Percentiles rank a stretch among this genome's conserved stretches.
These are phyloP conservation scores for Cheumatopsyche charites DNA, from an alignment of 1,140 invertebrate genomes.

Conservation along the genomic window DNA sequence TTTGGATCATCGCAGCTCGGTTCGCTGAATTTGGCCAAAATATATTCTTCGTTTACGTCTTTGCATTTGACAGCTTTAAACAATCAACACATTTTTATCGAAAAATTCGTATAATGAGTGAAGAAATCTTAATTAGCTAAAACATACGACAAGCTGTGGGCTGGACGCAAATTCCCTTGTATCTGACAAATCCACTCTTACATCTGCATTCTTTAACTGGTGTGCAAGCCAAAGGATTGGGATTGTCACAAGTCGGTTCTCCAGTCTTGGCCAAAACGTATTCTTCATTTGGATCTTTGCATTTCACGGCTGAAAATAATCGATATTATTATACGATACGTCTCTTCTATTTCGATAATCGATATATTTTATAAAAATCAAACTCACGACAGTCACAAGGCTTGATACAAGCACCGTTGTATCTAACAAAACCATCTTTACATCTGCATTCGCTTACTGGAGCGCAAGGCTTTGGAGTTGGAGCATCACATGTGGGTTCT, in stretches of 20 bases:
- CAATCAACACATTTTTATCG: not conserved
- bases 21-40: conserved; percentile 24
- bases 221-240: not conserved
- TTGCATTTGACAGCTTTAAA: conserved; percentile 26
- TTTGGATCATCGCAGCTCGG: conserved; percentile 25
- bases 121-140: not conserved
- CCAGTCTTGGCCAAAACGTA: conserved; percentile 6
- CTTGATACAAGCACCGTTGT: conserved; percentile 13
- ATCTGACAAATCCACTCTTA: conserved; percentile 8
- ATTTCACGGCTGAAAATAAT: conserved; percentile 7
- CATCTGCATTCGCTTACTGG: conserved; percentile 25
- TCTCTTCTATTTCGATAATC: not conserved
- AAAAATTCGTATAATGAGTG: not conserved
- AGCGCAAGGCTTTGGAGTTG: not conserved
- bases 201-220: conserved; percentile 19
- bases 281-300: conserved; percentile 20
- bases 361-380: not conserved
- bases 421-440: conserved; percentile 20
- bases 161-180: conserved; percentile 3
- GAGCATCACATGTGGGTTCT: conserved; percentile 20
- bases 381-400: conserved; percentile 10
- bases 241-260: conserved; percentile 6
- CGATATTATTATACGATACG: not conserved
- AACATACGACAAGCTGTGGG: conserved; percentile 7
- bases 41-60: conserved; percentile 12